Evolutionary conservation across 1,140 invertebrate species (phyloP), one percentile per base, ranked within the genome.

Genomic region (Procambarus virginalis): DNA sequence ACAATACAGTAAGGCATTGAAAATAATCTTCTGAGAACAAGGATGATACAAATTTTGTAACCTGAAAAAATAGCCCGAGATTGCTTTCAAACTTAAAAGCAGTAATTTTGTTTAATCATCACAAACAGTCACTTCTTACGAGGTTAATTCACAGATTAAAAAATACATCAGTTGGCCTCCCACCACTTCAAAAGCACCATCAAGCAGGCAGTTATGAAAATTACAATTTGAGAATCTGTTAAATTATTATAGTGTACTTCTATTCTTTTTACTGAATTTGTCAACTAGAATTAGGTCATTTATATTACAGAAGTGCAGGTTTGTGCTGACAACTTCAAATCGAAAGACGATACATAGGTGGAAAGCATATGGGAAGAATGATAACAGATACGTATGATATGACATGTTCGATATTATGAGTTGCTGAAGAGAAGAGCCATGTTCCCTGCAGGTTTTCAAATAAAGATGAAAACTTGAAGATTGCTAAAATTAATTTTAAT

Each of bases 111-210:
- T 64, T 80, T 73, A 22, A 51, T 64, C 58, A 80, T 55, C 46
- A 79, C 58, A 77, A 86, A 86, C 76, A 75, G 64, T 79, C n/a
- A 78, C 84, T 49, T 73, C 48, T 34, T 17, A 75, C 12, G 6
- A 58, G 12, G 55, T 22, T 12, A 75, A 76, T 45, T 10, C 45
- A 48, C 34, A 0, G 6, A 76, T 76, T 22, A 46, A 45, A 45
- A 48, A 76, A 48, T 17, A 34, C 14, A 48, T 48, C 17, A 78
- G 10, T 14, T 12, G 4, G 20, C 76, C 80, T 83, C 60, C 80
- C 80, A 83, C 80, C 58, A 68, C 80, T 83, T 83, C 80, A 64
- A 83, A 34, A 83, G 80, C 80, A 83, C 81, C 81, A 83, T 46
- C 60, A 68, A 83, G 81, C 81, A 83, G 81, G 58, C 10, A 64